Base-by-base conservation (phyloP, 2,888 invertebrate genomes). In the Melieria crassipennis region DNA sequence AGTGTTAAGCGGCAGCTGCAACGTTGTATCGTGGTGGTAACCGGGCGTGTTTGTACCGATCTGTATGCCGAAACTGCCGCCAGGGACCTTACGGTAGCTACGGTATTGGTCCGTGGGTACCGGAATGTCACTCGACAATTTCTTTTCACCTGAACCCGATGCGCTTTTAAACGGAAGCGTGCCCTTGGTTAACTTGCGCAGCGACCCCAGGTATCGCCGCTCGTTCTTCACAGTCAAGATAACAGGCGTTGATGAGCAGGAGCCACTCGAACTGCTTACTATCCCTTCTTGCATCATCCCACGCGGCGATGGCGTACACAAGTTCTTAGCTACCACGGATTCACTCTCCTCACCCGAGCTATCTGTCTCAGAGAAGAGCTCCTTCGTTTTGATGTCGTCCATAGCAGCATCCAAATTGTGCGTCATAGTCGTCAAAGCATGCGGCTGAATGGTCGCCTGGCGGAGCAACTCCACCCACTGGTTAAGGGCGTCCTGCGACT, bases 61-160 rank as follows among this genome's bases (percentile, higher is more conserved):
- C 80, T 84, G 87, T 76, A 80, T 84, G 77, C 79, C 88, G 79
- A 79, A 88, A 75, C 85, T 85, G 57, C 91, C 89, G 11, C 91
- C 89, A 48, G 90, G 88, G 72, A 89, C 91, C 81, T 92, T 91
- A 79, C 93, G 87, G 82, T 92, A 92, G 80, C 92, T 93, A 77
- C 93, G 89, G 86, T 92, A 93, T 82, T 93, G 93, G 64, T 93
- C 92, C 1, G 94, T 93, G 47, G 93, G 93, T 60, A 93, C 92
- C 0, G 94, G 93, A 70, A 91, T 90, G 81, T 89, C 87, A 77
- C 86, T 87, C 7, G 85, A 84, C 7, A 84, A 76, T 77, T 89
- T 89, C 42, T 80, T 80, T 46, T 80, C 80, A 7, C 69, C 64
- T 6, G 65, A 60, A 6, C 80, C 84, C 83, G 79, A 66, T 75